These are phyloP conservation scores for Raja brachyura DNA, from an alignment of 2,113 vertebrate genomes.

Conservation along the genomic window DNA sequence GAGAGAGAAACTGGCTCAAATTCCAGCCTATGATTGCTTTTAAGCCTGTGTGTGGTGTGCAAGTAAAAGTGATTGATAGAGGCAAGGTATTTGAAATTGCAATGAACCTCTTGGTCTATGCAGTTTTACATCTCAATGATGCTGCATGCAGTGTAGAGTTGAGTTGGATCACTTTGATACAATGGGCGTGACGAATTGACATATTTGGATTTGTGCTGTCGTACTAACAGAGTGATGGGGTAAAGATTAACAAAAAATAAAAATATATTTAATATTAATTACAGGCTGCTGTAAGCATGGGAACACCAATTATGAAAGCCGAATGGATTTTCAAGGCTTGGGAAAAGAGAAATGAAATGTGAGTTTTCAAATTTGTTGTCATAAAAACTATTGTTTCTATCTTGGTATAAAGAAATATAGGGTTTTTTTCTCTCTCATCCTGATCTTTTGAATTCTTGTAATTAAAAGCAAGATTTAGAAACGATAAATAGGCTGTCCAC, in stretches of 20 bases:
- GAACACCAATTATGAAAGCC: constrained; percentile 85
- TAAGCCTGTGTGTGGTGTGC: not conserved
- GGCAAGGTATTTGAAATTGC: not conserved
- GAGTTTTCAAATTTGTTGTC: constrained; percentile 46
- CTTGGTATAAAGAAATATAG: not conserved
- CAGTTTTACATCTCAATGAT: not conserved
- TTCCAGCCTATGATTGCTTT: not conserved
- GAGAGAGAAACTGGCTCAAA: not conserved
- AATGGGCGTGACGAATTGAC: not conserved
- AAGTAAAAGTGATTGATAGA: not conserved
- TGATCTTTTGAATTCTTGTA: not conserved
- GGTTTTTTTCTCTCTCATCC: too few species aligned
- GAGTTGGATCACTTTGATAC: not conserved
- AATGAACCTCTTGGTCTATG: not conserved
- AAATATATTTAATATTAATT: constrained; percentile 39
- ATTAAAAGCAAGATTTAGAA: not conserved
- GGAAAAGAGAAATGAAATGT: constrained; percentile 82
- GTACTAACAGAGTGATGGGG: not conserved
- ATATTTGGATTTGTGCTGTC: not conserved
- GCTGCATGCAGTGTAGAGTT: not conserved
- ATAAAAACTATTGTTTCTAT: not conserved
- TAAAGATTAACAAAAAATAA: not conserved
- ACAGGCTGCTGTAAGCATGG: constrained; percentile 89
- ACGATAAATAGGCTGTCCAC: not conserved
- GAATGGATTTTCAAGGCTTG: constrained; percentile 89